Evolutionary conservation across 2,797 vertebrate genomes (phyloP).

Genomic region (Eospalax fontanierii): DNA sequence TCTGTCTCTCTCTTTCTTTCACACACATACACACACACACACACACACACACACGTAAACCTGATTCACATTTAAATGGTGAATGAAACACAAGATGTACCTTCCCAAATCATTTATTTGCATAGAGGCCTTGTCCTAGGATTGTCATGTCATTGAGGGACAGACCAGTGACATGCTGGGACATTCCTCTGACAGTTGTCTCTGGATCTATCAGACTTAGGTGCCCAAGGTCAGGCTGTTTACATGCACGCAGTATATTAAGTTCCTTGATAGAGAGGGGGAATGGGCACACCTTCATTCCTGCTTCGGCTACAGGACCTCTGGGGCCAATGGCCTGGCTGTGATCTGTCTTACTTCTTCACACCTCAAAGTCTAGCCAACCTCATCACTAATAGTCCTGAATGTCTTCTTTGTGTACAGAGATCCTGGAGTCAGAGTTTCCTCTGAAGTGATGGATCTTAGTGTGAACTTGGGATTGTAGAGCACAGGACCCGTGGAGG

Average conservation of each 20-base stretch:
- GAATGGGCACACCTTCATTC: constrained; percentile 98
- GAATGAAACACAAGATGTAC: constrained; percentile 25
- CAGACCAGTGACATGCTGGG: neutral
- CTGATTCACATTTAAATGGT: constrained; percentile 29
- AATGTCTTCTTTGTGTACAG: neutral
- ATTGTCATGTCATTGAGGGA: constrained; percentile 36
- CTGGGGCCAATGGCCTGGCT: constrained; percentile 98
- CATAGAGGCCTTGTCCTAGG: neutral
- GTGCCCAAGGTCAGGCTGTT: constrained; percentile 97
- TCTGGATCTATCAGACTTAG: constrained; percentile 96
- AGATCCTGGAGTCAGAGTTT: neutral
- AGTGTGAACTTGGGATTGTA: neutral
- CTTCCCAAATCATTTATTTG: neutral
- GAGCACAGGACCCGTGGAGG: neutral
- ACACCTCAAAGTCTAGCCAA: constrained; percentile 98
- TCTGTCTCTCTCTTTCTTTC: neutral
- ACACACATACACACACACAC: too few relatives aligned
- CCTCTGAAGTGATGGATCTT: neutral
- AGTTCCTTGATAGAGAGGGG: constrained; percentile 97
- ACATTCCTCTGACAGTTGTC: constrained; percentile 92
- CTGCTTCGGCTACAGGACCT: constrained; percentile 95
- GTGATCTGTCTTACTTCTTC: constrained; percentile 96
- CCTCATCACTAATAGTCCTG: constrained; percentile 95
- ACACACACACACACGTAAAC: too few relatives aligned
- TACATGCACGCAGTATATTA: constrained; percentile 93